Percentiles rank a stretch among this genome's conserved stretches.
Conservation (phyloP, 2,113 vertebrate genomes). For the Laticauda colubrina region DNA sequence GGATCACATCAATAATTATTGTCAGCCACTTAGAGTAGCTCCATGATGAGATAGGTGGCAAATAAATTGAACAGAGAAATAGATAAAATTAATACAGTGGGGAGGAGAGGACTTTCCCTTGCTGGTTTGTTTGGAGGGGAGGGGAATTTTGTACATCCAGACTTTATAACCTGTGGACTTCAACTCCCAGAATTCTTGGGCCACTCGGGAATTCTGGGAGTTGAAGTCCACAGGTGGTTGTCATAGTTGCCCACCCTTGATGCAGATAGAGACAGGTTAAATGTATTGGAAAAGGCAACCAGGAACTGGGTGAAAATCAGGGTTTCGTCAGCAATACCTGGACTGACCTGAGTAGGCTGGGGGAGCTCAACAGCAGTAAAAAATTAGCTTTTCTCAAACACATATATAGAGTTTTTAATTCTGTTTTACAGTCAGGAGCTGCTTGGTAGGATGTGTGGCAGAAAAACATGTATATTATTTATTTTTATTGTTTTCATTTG, state of each 20-base stretch:
- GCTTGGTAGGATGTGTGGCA: not conserved
- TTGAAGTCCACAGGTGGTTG: too few species aligned
- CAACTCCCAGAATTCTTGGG: too few species aligned
- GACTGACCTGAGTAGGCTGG: too few species aligned
- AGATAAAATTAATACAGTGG: not conserved
- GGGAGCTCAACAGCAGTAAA: not conserved
- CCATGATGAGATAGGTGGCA: too few species aligned
- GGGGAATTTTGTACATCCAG: not conserved
- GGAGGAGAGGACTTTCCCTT: not conserved
- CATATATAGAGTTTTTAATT: not conserved
- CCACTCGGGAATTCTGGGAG: too few species aligned
- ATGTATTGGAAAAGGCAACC: not conserved
- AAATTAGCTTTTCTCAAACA: not conserved
- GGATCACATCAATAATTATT: not conserved
- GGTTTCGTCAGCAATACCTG: not conserved
- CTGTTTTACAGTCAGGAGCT: not conserved
- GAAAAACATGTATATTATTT: not conserved
- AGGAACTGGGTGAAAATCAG: not conserved
- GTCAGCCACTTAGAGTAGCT: too few species aligned
- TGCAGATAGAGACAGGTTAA: not conserved
- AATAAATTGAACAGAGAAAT: too few species aligned
- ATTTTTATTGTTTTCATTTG: not conserved
- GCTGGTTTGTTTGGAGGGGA: not conserved
- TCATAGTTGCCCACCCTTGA: too few species aligned
- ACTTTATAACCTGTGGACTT: too few species aligned